phyloP scores from a whole-genome alignment of 1,140 invertebrate genomes.

The Trachymyrmex septentrionalis region DNA sequence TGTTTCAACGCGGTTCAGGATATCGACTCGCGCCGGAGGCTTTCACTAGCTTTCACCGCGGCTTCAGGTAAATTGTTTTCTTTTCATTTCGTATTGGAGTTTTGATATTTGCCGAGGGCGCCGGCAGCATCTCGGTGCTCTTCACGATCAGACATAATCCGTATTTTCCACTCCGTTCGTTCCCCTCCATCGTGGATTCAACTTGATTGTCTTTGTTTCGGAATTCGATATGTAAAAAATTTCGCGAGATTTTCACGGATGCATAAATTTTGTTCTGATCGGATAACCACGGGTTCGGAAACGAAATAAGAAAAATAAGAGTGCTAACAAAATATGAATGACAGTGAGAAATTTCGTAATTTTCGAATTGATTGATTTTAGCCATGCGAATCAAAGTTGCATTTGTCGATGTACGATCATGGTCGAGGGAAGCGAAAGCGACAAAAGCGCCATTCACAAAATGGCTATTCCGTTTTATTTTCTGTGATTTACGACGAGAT shows the following conservation, averaged over 20 bases:
- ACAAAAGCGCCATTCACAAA: neutral
- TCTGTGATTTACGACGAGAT: neutral
- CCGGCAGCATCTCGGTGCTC: neutral
- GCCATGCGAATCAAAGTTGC: neutral
- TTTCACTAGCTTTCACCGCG: conserved; percentile 29
- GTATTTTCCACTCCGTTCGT: neutral
- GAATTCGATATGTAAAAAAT: neutral
- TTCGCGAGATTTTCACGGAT: neutral
- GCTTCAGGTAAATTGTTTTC: conserved; percentile 48
- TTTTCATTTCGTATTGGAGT: conserved; percentile 39
- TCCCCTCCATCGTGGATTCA: neutral
- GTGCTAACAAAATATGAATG: neutral
- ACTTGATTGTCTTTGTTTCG: neutral
- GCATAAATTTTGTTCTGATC: neutral
- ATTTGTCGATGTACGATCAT: neutral
- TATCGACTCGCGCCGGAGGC: conserved; percentile 13
- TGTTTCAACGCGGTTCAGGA: neutral
- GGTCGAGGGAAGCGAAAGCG: no score
- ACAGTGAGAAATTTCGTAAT: neutral
- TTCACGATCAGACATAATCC: conserved; percentile 20
- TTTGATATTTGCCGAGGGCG: neutral
- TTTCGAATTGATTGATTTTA: neutral
- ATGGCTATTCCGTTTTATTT: conserved; percentile 3
- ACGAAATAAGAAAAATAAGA: neutral
- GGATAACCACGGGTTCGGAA: neutral